Conservation (phyloP, 2,113 vertebrate species). For the Leptosomus discolor region DNA sequence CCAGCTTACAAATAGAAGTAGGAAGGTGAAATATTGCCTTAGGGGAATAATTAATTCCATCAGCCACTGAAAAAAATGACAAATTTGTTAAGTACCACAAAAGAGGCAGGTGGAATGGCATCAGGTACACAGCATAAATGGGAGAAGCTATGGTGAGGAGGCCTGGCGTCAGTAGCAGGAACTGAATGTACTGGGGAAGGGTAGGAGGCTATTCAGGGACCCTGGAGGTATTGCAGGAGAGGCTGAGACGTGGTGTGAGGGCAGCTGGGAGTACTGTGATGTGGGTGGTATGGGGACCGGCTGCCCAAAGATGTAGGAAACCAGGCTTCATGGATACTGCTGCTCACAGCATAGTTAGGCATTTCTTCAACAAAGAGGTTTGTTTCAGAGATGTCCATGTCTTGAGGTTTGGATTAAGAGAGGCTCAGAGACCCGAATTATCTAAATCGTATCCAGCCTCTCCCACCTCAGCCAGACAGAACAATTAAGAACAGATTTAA, state of each 20-base stretch:
- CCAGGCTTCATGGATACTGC: neutral
- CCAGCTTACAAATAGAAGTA: neutral
- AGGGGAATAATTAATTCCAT: slow-evolving; percentile 18
- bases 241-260: neutral
- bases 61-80: neutral
- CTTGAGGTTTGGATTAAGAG: neutral
- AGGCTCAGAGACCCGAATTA: neutral
- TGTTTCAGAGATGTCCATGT: neutral
- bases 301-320: neutral
- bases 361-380: neutral
- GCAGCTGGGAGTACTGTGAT: neutral
- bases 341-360: neutral
- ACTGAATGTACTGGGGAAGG: neutral
- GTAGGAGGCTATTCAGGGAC: neutral
- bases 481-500: neutral
- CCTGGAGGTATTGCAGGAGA: neutral
- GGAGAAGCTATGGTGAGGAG: neutral
- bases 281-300: neutral
- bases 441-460: neutral
- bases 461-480: neutral
- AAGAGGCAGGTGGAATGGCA: neutral
- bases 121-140: neutral
- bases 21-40: slow-evolving; percentile 13
- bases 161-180: neutral
- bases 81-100: neutral